These are phyloP conservation scores for Aldabrachelys gigantea DNA, from an alignment of 2,113 vertebrate species.

Conservation along the genomic window DNA sequence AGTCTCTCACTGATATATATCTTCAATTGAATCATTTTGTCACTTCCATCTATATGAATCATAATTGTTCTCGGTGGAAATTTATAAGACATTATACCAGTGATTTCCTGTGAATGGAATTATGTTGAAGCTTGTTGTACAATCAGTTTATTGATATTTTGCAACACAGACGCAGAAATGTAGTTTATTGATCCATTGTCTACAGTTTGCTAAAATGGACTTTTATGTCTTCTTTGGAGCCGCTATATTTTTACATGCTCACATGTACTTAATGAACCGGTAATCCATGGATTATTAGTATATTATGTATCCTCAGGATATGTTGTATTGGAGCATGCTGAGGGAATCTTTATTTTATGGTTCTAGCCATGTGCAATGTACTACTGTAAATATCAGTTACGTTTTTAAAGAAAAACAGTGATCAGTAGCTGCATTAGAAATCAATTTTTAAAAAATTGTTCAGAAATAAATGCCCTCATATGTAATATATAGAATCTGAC, in stretches of 20 bases:
- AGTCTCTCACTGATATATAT: background rate
- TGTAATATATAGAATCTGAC: background rate
- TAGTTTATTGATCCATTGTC: background rate
- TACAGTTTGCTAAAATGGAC: background rate
- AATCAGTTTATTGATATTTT: background rate
- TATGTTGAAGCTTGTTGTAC: background rate
- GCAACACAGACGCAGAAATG: background rate
- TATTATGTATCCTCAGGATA: background rate
- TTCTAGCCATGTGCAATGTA: fast-evolving
- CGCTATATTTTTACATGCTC: background rate
- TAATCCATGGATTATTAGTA: background rate
- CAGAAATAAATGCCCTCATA: background rate
- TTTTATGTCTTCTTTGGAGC: background rate
- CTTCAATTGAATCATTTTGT: background rate
- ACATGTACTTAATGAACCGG: background rate
- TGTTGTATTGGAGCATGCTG: background rate
- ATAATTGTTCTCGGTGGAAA: conserved; percentile 3
- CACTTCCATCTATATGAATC: background rate
- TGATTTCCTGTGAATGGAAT: background rate
- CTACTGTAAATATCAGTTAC: fast-evolving
- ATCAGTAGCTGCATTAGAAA: background rate
- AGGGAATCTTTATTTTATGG: background rate
- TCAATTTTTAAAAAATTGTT: background rate
- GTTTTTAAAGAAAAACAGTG: background rate
- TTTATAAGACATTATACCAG: background rate